Percentiles rank a stretch among this genome's conserved stretches.
These are phyloP conservation scores for Parasteatoda lunata DNA, from an alignment of 2,888 invertebrate species.

Conservation along the genomic window DNA sequence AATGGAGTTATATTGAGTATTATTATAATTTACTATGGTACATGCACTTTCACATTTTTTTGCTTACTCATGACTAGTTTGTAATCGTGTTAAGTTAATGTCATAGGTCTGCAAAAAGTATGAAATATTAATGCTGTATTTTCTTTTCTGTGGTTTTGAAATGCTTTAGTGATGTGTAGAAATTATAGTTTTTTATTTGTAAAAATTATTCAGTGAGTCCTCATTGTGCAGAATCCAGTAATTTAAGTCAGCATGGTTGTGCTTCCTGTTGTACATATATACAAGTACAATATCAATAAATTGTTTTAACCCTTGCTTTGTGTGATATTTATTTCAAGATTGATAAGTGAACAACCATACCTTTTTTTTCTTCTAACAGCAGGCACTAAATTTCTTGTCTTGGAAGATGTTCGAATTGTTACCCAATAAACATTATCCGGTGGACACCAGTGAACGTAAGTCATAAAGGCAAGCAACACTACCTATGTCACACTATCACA, in stretches of 20 bases:
- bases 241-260: constrained; percentile 67
- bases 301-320: constrained; percentile 63
- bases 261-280: constrained; percentile 67
- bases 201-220: constrained; percentile 15
- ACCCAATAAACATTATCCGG: too few relatives aligned
- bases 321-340: neutral
- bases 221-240: constrained; percentile 57
- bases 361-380: too few relatives aligned
- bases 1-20: constrained; percentile 26
- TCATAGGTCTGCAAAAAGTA: constrained; percentile 9
- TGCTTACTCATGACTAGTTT: constrained; percentile 34
- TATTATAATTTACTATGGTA: neutral
- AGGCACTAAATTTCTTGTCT: too few relatives aligned
- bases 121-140: constrained; percentile 10
- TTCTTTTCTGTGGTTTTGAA: neutral
- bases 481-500: too few relatives aligned
- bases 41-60: constrained; percentile 59
- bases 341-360: too few relatives aligned
- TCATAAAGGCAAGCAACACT: too few relatives aligned
- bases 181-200: constrained; percentile 26
- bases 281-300: constrained; percentile 66
- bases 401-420: too few relatives aligned
- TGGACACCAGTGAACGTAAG: too few relatives aligned
- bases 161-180: constrained; percentile 15
- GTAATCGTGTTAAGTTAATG: constrained; percentile 2